Evolutionary conservation across 2,797 vertebrate species (phyloP).

Genomic region (Pseudochromis fuscus): DNA sequence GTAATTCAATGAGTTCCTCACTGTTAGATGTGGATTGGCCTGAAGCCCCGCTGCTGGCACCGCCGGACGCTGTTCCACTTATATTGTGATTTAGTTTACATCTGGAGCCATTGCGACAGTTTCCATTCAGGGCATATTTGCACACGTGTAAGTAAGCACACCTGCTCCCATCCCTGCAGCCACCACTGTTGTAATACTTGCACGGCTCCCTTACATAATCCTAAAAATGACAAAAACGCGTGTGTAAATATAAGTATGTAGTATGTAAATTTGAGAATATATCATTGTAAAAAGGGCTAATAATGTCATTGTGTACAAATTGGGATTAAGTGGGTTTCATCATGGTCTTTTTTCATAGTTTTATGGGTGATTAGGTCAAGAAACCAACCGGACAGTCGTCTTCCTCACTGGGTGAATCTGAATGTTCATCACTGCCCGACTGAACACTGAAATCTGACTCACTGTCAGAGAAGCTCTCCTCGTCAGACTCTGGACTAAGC

Average conservation of each 20-base stretch:
- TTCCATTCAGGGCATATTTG: slow-evolving; percentile 63
- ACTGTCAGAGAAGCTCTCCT: background rate
- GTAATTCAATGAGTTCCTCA: too few relatives aligned
- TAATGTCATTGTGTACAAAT: background rate
- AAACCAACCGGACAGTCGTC: slow-evolving; percentile 26
- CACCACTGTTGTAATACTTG: slow-evolving; percentile 73
- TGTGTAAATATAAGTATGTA: background rate
- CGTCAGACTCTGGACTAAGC: slow-evolving; percentile 2
- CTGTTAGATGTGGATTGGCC: background rate
- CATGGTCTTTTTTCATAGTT: background rate
- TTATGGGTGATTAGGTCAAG: background rate
- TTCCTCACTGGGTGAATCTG: slow-evolving; percentile 26
- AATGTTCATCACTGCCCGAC: background rate
- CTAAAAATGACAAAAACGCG: slow-evolving; percentile 19
- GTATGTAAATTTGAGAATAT: background rate
- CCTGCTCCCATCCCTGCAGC: slow-evolving; percentile 55
- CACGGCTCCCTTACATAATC: slow-evolving; percentile 46
- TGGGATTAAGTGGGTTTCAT: background rate
- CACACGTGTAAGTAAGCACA: slow-evolving; percentile 77
- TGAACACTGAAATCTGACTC: background rate
- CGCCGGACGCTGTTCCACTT: background rate
- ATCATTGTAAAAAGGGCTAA: background rate
- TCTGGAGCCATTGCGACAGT: slow-evolving; percentile 59
- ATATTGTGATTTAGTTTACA: slow-evolving; percentile 72
- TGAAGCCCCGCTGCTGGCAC: rapidly evolving